Conservation (phyloP, 2,888 invertebrate species). For the Ormyrus labotus region DNA sequence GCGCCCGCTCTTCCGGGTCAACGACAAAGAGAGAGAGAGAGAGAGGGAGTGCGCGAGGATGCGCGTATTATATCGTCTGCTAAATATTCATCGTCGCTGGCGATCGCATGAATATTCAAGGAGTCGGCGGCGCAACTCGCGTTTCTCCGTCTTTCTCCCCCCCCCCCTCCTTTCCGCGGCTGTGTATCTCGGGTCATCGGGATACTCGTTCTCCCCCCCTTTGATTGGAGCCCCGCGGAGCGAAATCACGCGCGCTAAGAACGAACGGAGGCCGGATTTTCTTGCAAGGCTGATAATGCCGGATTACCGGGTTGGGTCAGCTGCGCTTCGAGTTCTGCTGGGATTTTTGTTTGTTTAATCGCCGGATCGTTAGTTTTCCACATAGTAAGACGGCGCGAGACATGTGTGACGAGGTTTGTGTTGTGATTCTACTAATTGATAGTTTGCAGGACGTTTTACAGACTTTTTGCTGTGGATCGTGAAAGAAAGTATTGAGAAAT, state of each 20-base stretch:
- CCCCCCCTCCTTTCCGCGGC: neutral
- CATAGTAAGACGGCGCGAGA: too few relatives aligned
- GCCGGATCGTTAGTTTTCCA: too few relatives aligned
- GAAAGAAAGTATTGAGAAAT: too few relatives aligned
- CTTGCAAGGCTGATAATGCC: too few relatives aligned
- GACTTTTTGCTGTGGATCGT: too few relatives aligned
- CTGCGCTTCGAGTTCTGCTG: neutral
- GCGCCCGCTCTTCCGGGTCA: conserved; percentile 46
- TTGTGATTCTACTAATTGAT: too few relatives aligned
- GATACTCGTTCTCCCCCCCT: neutral
- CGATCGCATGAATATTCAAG: conserved; percentile 55
- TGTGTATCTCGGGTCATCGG: conserved; percentile 7
- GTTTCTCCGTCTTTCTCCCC: neutral
- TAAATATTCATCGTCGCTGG: conserved; percentile 56
- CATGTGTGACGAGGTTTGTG: too few relatives aligned
- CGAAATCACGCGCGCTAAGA: too few relatives aligned
- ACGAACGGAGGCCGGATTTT: too few relatives aligned
- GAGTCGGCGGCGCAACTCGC: conserved; percentile 9
- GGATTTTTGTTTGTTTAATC: too few relatives aligned
- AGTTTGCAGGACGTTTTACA: too few relatives aligned
- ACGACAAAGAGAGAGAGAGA: conserved; percentile 15
- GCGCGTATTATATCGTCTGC: conserved; percentile 41
- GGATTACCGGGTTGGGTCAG: neutral
- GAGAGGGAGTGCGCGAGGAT: neutral
- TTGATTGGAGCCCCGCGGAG: too few relatives aligned